A percentile compares a stretch with the other conserved stretches of the same genome.
phyloP scores from a whole-genome alignment of 2,888 invertebrate species.

The Miltochrista miniata region DNA sequence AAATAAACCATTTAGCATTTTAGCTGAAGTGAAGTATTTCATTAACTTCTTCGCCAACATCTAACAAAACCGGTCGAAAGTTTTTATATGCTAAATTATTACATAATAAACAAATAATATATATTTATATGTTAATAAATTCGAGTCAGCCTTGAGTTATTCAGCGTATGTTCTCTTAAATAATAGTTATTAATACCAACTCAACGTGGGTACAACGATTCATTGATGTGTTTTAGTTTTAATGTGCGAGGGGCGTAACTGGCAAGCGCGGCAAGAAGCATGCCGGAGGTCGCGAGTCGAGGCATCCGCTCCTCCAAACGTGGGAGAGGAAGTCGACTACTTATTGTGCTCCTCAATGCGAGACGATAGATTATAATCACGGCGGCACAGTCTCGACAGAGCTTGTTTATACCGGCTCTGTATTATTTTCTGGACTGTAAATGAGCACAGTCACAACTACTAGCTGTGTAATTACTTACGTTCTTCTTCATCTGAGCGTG shows the following conservation, averaged over 20 bases:
- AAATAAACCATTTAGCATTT: too few species aligned
- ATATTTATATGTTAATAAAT: not conserved
- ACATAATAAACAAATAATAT: not conserved
- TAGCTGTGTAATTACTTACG: constrained; percentile 5
- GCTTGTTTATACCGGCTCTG: constrained; percentile 42
- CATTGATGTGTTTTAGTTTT: constrained; percentile 36
- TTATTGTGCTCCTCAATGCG: constrained; percentile 82
- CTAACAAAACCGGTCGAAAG: not conserved
- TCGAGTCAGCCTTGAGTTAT: not conserved
- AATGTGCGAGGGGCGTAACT: constrained; percentile 47
- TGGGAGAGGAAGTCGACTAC: constrained; percentile 81
- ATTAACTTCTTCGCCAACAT: not conserved
- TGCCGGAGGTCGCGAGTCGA: constrained; percentile 72
- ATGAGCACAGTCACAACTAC: constrained; percentile 21
- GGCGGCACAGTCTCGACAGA: constrained; percentile 41
- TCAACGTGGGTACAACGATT: constrained; percentile 5
- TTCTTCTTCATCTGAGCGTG: too few species aligned
- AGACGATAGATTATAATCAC: constrained; percentile 67
- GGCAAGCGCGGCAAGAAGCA: constrained; percentile 41
- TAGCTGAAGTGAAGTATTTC: not conserved
- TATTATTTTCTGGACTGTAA: constrained; percentile 43
- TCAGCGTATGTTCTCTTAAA: not conserved
- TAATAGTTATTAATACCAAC: constrained; percentile 11
- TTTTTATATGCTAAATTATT: not conserved
- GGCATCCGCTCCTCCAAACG: constrained; percentile 75